Conservation (phyloP, 2,113 vertebrate species). For the Centropristis striata region DNA sequence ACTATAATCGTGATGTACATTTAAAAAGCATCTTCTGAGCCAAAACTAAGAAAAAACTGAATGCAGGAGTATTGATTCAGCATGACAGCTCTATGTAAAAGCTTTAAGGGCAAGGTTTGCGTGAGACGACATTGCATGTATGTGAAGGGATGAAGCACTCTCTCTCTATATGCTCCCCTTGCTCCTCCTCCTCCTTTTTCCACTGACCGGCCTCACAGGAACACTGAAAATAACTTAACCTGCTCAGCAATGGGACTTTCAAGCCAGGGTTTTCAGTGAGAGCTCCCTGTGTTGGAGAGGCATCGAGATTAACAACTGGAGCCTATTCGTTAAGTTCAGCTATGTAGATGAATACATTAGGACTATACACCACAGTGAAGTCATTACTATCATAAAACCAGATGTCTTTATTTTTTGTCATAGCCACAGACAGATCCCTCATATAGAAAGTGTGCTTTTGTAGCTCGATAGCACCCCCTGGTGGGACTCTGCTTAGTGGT, state of each 20-base stretch:
- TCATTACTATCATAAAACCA: conserved; percentile 80
- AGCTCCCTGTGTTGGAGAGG: conserved; percentile 60
- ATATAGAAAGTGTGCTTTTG: conserved; percentile 58
- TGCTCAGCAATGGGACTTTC: conserved; percentile 82
- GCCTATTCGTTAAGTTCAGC: conserved; percentile 54
- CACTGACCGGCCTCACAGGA: conserved; percentile 83
- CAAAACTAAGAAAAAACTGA: conserved; percentile 22
- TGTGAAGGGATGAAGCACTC: conserved; percentile 63
- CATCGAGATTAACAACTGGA: conserved; percentile 41
- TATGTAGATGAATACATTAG: conserved; percentile 63
- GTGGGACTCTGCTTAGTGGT: conserved; percentile 74
- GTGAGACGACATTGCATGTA: conserved; percentile 58
- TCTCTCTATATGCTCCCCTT: conserved; percentile 50
- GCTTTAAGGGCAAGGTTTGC: conserved; percentile 46
- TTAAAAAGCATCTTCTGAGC: conserved; percentile 5
- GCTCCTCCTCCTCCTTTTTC: conserved; percentile 63
- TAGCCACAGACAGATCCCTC: conserved; percentile 75
- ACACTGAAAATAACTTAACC: conserved; percentile 86
- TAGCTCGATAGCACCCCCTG: conserved; percentile 88
- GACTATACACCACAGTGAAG: conserved; percentile 66
- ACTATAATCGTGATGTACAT: background rate
- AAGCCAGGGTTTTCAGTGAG: conserved; percentile 75
- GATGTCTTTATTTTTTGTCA: conserved; percentile 81
- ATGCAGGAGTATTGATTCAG: conserved; percentile 32
- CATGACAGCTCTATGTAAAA: conserved; percentile 36